Evolutionary conservation across 2,797 vertebrate species (phyloP), one percentile per base, ranked within the genome.

Genomic region (Tarsius wallacei): DNA sequence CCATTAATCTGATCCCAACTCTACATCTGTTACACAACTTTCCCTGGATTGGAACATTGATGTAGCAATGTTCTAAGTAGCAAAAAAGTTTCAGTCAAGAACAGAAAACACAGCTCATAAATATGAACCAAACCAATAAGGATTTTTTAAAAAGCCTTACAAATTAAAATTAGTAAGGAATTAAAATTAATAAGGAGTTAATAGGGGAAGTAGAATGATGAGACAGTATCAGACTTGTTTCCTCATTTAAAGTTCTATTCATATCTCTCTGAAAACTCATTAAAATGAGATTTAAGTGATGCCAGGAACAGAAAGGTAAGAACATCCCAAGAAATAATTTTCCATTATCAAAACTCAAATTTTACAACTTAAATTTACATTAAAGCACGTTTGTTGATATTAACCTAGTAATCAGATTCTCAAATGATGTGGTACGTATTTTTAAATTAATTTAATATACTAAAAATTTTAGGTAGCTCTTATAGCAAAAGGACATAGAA

Each of bases 141-240:
- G 66, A 95, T 93, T 90, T 95, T 94, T 53, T 77, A 97, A 96
- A 77, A 86, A 95, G 42, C 42, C 78, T 91, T 81, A 94, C 57
- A 97, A 86, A 73, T 87, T 91, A 97, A 96, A 94, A 96, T 86
- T 70, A 90, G 57, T 64, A 76, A 86, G 8, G 33, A 88, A 81
- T 93, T 42, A 53, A 85, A 94, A 85, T 51, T 61, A 76, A 73
- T 78, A 91, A 89, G 33, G 55, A 94, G 86, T 92, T 89, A 83
- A 78, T 78, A 78, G 21, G 22, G 51, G 8, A 83, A 19, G 85
- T 16, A 91, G 70, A 71, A 82, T 84, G 21, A 78, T 16, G 19
- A 89, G 14, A 86, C 12, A 22, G 22, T 84, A 86, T 84, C 78
- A 71, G 28, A 81, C 42, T 57, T 83, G n/a, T 90, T 47, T 71